Evolutionary conservation across 2,797 vertebrate species (phyloP), one percentile per base, ranked within the genome.

Genomic region (Lophius americanus): DNA sequence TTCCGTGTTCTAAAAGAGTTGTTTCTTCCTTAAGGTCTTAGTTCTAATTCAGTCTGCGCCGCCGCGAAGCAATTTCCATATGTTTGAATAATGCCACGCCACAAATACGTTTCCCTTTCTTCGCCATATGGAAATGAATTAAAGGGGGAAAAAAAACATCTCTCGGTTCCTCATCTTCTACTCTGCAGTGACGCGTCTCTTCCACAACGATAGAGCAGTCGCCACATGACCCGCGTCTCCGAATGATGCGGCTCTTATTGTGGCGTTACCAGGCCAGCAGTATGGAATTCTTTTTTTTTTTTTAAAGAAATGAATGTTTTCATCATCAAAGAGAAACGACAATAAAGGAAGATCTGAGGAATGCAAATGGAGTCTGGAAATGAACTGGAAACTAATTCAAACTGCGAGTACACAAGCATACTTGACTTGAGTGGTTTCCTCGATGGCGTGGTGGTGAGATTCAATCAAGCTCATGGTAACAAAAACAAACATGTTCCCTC

Each of bases 341-440:
- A 1, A 53, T 38, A 51, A n/a, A 47, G 5, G 35, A 2, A 37
- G 23, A 43, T 3, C 4, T 12, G 10, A 32, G 11, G n/a, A 43
- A 53, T 9, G 5, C 7, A 64, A 4, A n/a, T 38, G 44, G 0
- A 64, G 57, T 4, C 39, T n/a, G 47, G 43, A 67, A 71, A 4
- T 56, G 43, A 67, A 71, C 3, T 56, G 36, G 60, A 73, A 79
- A 56, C 32, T n/a, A 53, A 61, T 65, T 61, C 23, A 35, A 70
- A 51, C 51, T 14, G 14, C n/a, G 23, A 33, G 13, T 9, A 8
- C 2, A 42, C 53, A 39, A 42, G 58, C n/a, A 12, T 9, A 39
- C 46, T 62, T 14, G 35, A 51, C 44, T 68, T 11, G 3, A 48
- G 54, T 13, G 61, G 46, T 63, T 69, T 54, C 49, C 49, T 42